Conservation (phyloP, 2,797 vertebrate genomes). For the Hoplostethus mediterraneus region DNA sequence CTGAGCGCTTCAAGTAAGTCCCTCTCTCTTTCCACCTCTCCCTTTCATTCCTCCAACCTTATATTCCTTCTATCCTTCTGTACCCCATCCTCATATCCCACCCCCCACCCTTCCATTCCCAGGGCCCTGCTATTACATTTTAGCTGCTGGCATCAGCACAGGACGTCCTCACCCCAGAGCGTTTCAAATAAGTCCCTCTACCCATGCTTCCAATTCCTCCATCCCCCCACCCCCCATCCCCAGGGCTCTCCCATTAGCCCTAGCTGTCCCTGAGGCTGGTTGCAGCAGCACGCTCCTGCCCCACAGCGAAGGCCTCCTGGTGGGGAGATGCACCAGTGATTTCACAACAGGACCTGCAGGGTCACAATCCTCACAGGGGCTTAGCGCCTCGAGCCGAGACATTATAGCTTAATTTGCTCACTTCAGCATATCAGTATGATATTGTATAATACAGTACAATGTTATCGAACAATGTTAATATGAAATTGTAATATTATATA, state of each 20-base stretch:
- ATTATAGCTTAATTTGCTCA: neutral
- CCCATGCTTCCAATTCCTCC: neutral
- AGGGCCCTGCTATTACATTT: neutral
- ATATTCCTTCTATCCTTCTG: no score
- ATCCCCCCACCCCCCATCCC: neutral
- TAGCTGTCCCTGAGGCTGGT: neutral
- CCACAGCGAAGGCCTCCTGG: neutral
- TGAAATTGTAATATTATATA: neutral
- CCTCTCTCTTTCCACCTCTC: neutral
- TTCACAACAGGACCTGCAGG: constrained; percentile 3
- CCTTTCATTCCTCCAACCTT: neutral
- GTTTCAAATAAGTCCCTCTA: neutral
- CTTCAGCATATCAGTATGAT: neutral
- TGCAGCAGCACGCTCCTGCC: neutral
- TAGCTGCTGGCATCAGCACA: no score
- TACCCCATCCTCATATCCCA: neutral
- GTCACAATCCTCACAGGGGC: neutral
- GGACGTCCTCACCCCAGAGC: no score
- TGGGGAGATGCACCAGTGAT: constrained; percentile 4
- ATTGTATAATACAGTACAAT: neutral
- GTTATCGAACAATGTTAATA: no score
- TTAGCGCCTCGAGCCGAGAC: neutral
- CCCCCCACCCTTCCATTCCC: neutral
- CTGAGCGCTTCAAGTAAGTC: constrained; percentile 96
- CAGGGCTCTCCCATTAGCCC: constrained; percentile 2